Percentiles rank a stretch among this genome's conserved stretches.
phyloP scores from a whole-genome alignment of 2,113 vertebrate species.

The Mus spicilegus region DNA sequence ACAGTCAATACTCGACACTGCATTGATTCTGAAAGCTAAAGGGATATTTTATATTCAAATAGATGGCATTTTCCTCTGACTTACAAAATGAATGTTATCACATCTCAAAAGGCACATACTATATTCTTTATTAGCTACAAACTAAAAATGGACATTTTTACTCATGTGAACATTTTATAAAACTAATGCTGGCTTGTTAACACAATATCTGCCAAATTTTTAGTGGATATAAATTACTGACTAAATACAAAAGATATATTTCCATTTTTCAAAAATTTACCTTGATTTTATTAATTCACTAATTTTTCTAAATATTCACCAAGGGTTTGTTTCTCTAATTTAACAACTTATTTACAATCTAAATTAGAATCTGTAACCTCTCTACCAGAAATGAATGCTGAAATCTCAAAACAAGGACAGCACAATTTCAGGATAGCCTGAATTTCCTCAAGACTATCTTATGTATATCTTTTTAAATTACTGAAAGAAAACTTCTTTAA shows the following conservation, averaged over 20 bases:
- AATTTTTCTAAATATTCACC: constrained; percentile 75
- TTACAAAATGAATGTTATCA: constrained; percentile 53
- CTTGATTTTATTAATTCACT: constrained; percentile 74
- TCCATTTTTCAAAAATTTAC: constrained; percentile 53
- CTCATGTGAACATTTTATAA: constrained; percentile 44
- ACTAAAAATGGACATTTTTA: constrained; percentile 36
- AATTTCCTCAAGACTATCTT: background rate
- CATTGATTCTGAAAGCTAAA: constrained; percentile 66
- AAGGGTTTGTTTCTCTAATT: constrained; percentile 82
- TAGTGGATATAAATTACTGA: background rate
- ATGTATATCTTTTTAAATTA: background rate
- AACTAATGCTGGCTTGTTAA: constrained; percentile 13
- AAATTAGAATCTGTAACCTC: constrained; percentile 78
- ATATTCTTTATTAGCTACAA: constrained; percentile 36
- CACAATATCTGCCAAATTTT: constrained; percentile 27
- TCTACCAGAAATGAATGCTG: constrained; percentile 75
- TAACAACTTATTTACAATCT: constrained; percentile 77
- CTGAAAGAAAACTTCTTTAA: background rate
- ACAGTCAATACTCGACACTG: constrained; percentile 54
- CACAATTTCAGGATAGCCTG: constrained; percentile 82
- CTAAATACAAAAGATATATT: background rate
- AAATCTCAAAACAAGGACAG: constrained; percentile 77
- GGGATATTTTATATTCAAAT: constrained; percentile 62
- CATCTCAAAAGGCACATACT: constrained; percentile 45
- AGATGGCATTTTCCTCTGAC: constrained; percentile 9